Base-by-base conservation (phyloP, 2,888 invertebrate species). In the Sesia bembeciformis region DNA sequence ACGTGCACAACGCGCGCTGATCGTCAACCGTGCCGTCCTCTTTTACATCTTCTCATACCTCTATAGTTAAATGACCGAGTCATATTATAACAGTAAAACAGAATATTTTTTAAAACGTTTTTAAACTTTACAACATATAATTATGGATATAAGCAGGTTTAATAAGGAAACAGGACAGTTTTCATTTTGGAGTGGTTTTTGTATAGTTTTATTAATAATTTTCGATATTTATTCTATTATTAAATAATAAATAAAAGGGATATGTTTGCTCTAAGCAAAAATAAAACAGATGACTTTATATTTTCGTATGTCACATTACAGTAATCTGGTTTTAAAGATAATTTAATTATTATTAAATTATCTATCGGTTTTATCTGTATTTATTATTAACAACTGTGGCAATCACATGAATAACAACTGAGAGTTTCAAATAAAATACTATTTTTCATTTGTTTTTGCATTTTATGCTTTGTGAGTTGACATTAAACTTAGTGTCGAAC, bases 1-100 rank as follows among this genome's bases (percentile, higher is more conserved):
- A 97, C 88, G 95, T 96, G 67, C 96, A 96, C 84, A 92, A 92
- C 74, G 90, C 92, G 59, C 93, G 94, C 72, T 93, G 79, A 84
- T 64, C 65, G 57, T 53, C 58, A 64, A 39, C 40, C 42, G 51
- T 40, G 53, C 43, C 81, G 79, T 78, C 82, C 78, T 70, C 63
- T 68, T 62, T 66, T 63, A 64, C 65, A 65, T 66, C 62, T 62
- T 62, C 67, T 60, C 71, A 71, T 72, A 72, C 74, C 72, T 74
- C 70, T 67, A 70, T 67, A 73, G 63, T 66, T 70, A 73, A 50
- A 74, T 71, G 76, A 78, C 76, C 76, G 76, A 77, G 70, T 78
- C 76, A 74, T 77, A 78, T 76, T 76, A 68, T 76, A 78, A 79
- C 81, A 74, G 74, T 73, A 82, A 83, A 85, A 77, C 68, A 77